Evolutionary conservation across 1,140 invertebrate genomes (phyloP).

Genomic region (Prorops nasuta): DNA sequence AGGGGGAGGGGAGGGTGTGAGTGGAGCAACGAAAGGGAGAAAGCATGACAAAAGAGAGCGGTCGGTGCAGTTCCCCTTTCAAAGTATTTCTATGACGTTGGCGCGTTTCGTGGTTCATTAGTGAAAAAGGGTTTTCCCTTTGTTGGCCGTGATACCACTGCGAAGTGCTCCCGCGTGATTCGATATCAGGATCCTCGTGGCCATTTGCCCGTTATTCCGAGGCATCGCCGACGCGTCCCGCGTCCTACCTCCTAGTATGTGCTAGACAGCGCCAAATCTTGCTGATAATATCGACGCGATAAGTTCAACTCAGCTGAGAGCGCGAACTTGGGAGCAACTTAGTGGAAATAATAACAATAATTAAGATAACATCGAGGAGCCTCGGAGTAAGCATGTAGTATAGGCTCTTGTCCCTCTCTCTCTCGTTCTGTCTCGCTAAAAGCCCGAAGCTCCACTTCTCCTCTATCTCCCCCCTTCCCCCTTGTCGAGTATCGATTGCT

Average conservation of each 20-base stretch:
- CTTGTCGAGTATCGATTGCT: neutral
- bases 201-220: constrained; percentile 28
- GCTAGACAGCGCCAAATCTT: constrained; percentile 17
- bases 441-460: no score
- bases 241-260: neutral
- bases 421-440: no score
- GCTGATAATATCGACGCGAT: constrained; percentile 13
- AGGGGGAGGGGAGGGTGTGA: neutral
- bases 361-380: neutral
- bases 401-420: no score
- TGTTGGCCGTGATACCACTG: constrained; percentile 25
- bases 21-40: neutral
- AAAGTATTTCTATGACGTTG: constrained; percentile 35
- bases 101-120: constrained; percentile 37
- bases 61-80: constrained; percentile 24
- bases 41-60: constrained; percentile 22
- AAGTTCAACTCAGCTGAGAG: constrained; percentile 1
- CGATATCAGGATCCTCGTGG: constrained; percentile 19
- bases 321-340: neutral
- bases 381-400: neutral
- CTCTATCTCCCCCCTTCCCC: no score
- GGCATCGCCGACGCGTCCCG: neutral
- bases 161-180: constrained; percentile 20
- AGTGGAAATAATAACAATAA: neutral
- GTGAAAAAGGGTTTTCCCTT: constrained; percentile 32